phyloP scores from a whole-genome alignment of 2,113 vertebrate genomes.

The Thamnophis sirtalis region DNA sequence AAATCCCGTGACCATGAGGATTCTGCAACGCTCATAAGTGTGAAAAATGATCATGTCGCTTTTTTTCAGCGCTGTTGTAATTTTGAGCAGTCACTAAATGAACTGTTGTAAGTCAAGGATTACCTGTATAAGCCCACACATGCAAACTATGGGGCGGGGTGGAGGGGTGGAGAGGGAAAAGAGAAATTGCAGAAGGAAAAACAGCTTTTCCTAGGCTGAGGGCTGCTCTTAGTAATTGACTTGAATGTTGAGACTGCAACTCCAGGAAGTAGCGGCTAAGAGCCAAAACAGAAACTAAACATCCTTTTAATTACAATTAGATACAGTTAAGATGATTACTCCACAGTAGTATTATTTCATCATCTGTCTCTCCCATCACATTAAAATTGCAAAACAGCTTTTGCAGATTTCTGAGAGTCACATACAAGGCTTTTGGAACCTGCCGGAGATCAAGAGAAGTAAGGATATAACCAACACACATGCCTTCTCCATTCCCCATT shows the following conservation, averaged over 20 bases:
- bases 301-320: background rate
- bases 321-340: background rate
- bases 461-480: background rate
- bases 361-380: background rate
- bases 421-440: background rate
- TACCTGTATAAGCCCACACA: background rate
- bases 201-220: background rate
- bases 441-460: background rate
- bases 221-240: background rate
- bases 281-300: background rate
- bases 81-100: no score
- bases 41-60: no score
- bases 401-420: background rate
- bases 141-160: background rate
- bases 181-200: background rate
- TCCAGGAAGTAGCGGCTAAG: background rate
- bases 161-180: background rate
- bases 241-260: background rate
- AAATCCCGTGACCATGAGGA: no score
- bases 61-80: no score
- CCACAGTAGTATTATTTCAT: background rate
- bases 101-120: no score
- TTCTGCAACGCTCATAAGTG: no score
- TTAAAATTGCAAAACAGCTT: background rate
- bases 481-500: background rate